Evolutionary conservation across 2,113 vertebrate species (phyloP).

Genomic region (Antennarius striatus): DNA sequence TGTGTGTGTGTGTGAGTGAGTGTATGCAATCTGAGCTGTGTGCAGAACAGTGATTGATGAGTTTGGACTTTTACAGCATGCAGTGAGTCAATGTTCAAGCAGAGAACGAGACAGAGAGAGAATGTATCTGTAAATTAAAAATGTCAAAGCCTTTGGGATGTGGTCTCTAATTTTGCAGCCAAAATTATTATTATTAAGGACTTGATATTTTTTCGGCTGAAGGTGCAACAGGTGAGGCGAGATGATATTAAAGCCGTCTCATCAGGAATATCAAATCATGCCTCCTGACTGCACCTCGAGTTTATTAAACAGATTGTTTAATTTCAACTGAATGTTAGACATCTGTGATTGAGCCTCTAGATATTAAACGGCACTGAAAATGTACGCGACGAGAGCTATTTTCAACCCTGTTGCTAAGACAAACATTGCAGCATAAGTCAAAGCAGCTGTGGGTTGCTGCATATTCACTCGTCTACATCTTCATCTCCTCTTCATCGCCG

Average conservation of each 20-base stretch:
- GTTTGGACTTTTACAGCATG: constrained; percentile 25
- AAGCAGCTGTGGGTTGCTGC: too few species aligned
- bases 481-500: too few species aligned
- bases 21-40: constrained; percentile 33
- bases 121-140: not conserved
- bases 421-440: too few species aligned
- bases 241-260: not conserved
- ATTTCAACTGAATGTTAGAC: not conserved
- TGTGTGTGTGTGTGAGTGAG: too few species aligned
- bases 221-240: constrained; percentile 10
- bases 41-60: constrained; percentile 26
- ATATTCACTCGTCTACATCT: too few species aligned
- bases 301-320: constrained; percentile 17
- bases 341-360: not conserved
- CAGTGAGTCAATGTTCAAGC: constrained; percentile 34
- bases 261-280: constrained; percentile 1
- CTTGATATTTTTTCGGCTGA: constrained; percentile 4
- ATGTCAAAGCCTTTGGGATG: not conserved
- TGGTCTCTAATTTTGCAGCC: not conserved
- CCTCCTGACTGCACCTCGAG: not conserved
- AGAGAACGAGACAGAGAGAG: not conserved
- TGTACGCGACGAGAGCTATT: not conserved
- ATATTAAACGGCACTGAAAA: constrained; percentile 1
- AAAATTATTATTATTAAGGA: not conserved
- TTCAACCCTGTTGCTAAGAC: not conserved